A percentile compares a stretch with the other conserved stretches of the same genome.
Evolutionary conservation across 1,140 invertebrate genomes (phyloP).

Genomic region (Eumaeus atala): DNA sequence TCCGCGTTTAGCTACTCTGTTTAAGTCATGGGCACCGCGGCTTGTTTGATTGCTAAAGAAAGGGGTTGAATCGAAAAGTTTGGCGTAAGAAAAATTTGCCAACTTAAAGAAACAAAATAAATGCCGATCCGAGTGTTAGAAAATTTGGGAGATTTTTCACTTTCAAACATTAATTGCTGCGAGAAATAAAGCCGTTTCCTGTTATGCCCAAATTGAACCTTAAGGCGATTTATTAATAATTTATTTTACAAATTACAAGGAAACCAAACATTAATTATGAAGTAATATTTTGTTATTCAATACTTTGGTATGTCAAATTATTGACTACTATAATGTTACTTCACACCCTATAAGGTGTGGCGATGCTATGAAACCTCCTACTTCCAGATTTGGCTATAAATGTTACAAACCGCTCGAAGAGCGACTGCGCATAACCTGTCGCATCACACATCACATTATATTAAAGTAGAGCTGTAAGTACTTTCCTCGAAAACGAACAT

Average conservation of each 20-base stretch:
- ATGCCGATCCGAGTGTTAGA: conserved; percentile 40
- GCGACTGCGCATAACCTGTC: too few species aligned
- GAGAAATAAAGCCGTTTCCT: conserved; percentile 37
- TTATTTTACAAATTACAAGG: conserved; percentile 4
- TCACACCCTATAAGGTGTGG: too few species aligned
- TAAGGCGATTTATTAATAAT: conserved; percentile 51
- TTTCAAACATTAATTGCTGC: conserved; percentile 67
- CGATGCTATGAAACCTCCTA: too few species aligned
- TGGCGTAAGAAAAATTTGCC: conserved; percentile 62
- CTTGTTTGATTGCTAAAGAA: conserved; percentile 61
- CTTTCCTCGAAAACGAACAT: too few species aligned
- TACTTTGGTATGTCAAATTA: too few species aligned
- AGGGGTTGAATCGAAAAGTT: conserved; percentile 69
- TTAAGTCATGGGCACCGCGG: conserved; percentile 28
- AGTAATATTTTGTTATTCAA: too few species aligned
- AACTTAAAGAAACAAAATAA: conserved; percentile 64
- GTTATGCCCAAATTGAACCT: conserved; percentile 20
- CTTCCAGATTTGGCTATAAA: too few species aligned
- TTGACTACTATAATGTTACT: too few species aligned
- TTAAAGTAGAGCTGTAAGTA: too few species aligned
- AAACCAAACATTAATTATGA: too few species aligned
- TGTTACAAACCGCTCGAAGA: too few species aligned
- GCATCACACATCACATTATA: too few species aligned
- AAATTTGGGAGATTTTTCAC: conserved; percentile 68
- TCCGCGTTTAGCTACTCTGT: conserved; percentile 33